Percentiles rank a stretch among this genome's conserved stretches.
These are phyloP conservation scores for Odontophorus gujanensis DNA, from an alignment of 2,113 vertebrate genomes.

Conservation along the genomic window DNA sequence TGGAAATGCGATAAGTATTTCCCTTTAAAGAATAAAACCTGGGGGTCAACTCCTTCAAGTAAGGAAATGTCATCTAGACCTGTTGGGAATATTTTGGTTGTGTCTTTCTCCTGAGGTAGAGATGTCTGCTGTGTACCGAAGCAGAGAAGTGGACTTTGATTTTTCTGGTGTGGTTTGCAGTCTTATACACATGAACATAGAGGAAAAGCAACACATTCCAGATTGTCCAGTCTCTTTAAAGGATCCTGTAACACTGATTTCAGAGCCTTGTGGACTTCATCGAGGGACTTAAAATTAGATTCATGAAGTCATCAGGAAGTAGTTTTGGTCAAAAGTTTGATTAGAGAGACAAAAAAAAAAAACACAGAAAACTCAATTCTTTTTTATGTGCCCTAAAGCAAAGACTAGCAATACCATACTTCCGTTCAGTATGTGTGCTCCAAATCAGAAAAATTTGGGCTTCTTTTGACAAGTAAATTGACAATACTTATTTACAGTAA, in stretches of 20 bases:
- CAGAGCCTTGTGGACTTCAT: neutral
- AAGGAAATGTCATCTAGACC: neutral
- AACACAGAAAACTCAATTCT: neutral
- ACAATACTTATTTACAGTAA: neutral
- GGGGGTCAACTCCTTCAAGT: neutral
- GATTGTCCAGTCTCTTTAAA: neutral
- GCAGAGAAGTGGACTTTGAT: too few relatives aligned
- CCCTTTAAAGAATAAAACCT: neutral
- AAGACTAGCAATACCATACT: neutral
- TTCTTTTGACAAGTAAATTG: neutral
- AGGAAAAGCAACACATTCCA: neutral
- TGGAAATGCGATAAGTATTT: neutral
- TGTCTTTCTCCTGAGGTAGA: neutral
- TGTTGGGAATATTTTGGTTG: neutral
- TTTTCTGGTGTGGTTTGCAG: neutral
- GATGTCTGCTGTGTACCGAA: accelerated
- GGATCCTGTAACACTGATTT: neutral
- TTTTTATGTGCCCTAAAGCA: neutral
- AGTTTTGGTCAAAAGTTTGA: neutral
- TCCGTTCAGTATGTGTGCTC: neutral
- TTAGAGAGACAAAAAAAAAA: neutral
- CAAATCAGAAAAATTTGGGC: neutral
- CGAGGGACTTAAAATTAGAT: neutral
- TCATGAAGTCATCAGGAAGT: neutral
- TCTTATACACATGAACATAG: accelerated